Conservation (phyloP, 35 echinoderm and acorn worm species). For the Patiria miniata region DNA sequence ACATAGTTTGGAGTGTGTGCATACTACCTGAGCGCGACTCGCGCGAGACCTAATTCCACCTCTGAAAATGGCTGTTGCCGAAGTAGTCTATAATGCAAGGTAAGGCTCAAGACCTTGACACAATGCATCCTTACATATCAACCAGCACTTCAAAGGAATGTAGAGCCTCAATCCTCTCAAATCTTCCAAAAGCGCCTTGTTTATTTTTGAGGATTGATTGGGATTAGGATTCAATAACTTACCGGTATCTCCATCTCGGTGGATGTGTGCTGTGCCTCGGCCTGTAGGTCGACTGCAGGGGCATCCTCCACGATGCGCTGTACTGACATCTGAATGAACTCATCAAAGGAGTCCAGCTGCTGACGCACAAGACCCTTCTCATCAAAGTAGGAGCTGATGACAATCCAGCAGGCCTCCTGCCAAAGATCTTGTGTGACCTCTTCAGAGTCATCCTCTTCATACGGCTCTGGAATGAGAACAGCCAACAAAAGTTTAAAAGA, state of each 20-base stretch:
- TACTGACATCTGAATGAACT: slow-evolving; percentile 99
- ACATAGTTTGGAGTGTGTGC: too few relatives aligned
- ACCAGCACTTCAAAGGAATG: too few relatives aligned
- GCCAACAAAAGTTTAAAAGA: not conserved
- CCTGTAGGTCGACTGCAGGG: slow-evolving; percentile 86
- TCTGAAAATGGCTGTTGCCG: too few relatives aligned
- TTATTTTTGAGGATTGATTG: too few relatives aligned
- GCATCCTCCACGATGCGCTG: slow-evolving; percentile 94
- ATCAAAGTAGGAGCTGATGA: slow-evolving; percentile 99
- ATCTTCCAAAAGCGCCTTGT: too few relatives aligned
- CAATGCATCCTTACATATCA: too few relatives aligned
- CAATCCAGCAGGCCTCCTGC: slow-evolving; percentile 91
- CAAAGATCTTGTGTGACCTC: slow-evolving; percentile 81
- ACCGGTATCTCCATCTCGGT: slow-evolving; percentile 89
- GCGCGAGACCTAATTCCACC: too few relatives aligned
- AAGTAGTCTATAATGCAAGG: too few relatives aligned
- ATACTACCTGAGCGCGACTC: too few relatives aligned
- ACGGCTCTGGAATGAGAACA: slow-evolving; percentile 35
- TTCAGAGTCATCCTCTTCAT: slow-evolving; percentile 81
- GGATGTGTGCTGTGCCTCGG: slow-evolving; percentile 82
- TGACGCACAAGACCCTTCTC: slow-evolving; percentile 95
- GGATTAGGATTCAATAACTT: slow-evolving; percentile 37
- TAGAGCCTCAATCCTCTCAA: too few relatives aligned
- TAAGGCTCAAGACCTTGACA: too few relatives aligned
- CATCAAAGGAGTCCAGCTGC: slow-evolving; percentile 91